Conservation (phyloP, 2,113 vertebrate species). For the Phalacrocorax aristotelis region DNA sequence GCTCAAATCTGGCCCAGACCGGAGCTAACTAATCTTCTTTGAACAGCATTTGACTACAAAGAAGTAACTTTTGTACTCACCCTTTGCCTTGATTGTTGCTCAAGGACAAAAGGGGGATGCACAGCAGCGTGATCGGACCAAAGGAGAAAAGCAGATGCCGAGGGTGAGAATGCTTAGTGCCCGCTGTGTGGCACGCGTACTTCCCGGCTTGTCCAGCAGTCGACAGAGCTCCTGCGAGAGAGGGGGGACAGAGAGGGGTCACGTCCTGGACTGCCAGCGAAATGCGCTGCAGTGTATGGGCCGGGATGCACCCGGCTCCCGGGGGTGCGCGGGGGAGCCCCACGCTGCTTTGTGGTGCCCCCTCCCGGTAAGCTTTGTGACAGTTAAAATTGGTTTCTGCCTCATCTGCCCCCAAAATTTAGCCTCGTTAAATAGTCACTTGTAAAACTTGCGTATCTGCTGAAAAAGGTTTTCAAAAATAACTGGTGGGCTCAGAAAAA, state of each 20-base stretch:
- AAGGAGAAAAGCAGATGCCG: not conserved
- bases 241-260: too few species aligned
- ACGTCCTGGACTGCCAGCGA: rapidly evolving
- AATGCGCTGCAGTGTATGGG: not conserved
- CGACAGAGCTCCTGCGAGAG: not conserved
- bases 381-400: not conserved
- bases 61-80: not conserved
- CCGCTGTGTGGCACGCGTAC: not conserved
- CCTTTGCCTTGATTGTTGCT: not conserved
- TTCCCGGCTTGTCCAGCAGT: not conserved
- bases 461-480: not conserved
- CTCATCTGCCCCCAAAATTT: not conserved
- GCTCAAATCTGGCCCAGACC: not conserved
- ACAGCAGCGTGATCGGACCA: not conserved
- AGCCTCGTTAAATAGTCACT: not conserved
- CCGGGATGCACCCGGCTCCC: not conserved
- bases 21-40: not conserved
- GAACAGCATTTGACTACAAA: not conserved
- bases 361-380: not conserved
- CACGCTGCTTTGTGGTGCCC: not conserved
- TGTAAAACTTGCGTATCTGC: not conserved
- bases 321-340: not conserved
- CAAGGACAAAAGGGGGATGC: not conserved
- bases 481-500: not conserved
- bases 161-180: not conserved